Base-by-base conservation (phyloP, 2,113 vertebrate genomes). In the Taurulus bubalis region DNA sequence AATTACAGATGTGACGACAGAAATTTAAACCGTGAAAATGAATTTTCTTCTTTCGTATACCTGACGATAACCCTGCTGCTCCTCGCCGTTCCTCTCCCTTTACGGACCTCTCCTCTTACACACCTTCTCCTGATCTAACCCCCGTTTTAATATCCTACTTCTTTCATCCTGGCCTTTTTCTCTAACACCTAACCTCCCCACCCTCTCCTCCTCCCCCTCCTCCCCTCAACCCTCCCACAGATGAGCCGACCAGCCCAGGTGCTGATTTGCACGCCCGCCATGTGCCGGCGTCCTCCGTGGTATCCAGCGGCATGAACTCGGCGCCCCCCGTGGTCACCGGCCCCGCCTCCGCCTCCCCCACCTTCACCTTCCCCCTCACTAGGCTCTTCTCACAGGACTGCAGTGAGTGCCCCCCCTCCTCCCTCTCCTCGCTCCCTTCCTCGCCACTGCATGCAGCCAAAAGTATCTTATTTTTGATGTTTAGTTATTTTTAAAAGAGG, bases 311-410 rank as follows among this genome's bases (percentile, higher is more conserved):
- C 95, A 96, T 98, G 96, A 98, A 93, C 91, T 98, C 96, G 0
- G 96, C 97, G 0, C 97, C 98, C 0, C 87, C 95, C n/a, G 86
- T 96, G 42, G 96, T 95, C 89, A 95, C 96, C 86, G 97, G 96
- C 91, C 96, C 97, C 45, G 93, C 96, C 65, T 97, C 97, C 45
- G 93, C 96, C 65, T 97, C 97, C 24, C 97, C 96, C 79, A 96
- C 97, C 91, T 98, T 99, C 86, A 96, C 96, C 93, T 99, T 98
- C 14, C 94, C 95, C 75, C 92, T 96, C 63, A 95, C 95, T 92
- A 96, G 97, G 72, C 97, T 98, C 95, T 98, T 97, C 94, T 98
- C 97, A 89, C 97, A 97, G 84, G 96, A 98, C 93, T 97, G 97
- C 96, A 98, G 98, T 98, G 92, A 99, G 98, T 97, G 85, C 78